Evolutionary conservation across 2,888 invertebrate genomes (phyloP), one percentile per base, ranked within the genome.

Genomic region (Bimastos eiseni): DNA sequence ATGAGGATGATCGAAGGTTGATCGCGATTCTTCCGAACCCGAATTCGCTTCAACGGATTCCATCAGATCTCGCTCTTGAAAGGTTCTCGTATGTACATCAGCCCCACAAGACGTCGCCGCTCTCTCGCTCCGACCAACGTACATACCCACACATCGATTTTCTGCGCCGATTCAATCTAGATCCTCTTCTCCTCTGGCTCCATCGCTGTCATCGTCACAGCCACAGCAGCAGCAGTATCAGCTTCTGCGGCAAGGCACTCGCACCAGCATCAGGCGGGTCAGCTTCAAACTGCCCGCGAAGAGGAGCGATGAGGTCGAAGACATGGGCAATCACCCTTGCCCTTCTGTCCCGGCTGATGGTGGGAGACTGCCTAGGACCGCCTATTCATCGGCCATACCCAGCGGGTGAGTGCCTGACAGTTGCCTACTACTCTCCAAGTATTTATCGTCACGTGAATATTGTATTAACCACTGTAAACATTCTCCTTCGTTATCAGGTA

Each of bases 261-360:
- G 86, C 36, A 36, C 84, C 86, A 34, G 86, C 86, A 86, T 6
- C 83, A 33, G 83, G 21, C 36, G 86, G 36, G 86, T 30, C 86
- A 37, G 34, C 36, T 24, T 4, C 36, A 34, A 37, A n/a, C 37
- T 37, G 86, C 34, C 86, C 86, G 36, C 37, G 36, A 36, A 34
- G 86, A 36, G 36, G 86, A 86, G 86, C 86, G 19, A 86, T 86
- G 86, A 36, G 86, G 86, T 86, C 86, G 86, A 86, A 86, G 86
- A 86, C 36, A 3, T 86, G 86, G 86, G 37, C 86, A 24, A 86
- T 86, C 37, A 37, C 86, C 86, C 86, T 86, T 13, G 86, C 86
- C 36, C 34, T 86, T 86, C 34, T 86, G 37, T 86, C 86, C 86
- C 86, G 86, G 86, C 17, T 86, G 86, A 86, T 15, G 86, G 86